Percentiles rank a stretch among this genome's conserved stretches.
phyloP scores from a whole-genome alignment of 2,888 invertebrate species.

The Dynastes hyllus region DNA sequence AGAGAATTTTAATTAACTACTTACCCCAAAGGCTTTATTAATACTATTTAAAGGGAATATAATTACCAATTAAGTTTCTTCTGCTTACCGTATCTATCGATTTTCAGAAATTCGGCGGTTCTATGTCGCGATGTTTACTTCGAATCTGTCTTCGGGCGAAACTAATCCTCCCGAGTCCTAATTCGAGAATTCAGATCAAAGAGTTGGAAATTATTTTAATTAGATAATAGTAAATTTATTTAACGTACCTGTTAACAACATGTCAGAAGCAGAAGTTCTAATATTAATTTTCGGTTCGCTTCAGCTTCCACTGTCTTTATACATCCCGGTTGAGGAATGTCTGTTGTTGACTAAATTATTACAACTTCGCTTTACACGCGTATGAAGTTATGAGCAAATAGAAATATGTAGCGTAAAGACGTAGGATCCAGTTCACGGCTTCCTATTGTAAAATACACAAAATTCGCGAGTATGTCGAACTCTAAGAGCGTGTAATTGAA shows the following conservation, averaged over 20 bases:
- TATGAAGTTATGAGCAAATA: constrained; percentile 17
- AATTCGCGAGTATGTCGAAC: background rate
- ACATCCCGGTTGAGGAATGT: constrained; percentile 35
- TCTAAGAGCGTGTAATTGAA: background rate
- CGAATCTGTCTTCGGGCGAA: background rate
- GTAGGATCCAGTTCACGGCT: background rate
- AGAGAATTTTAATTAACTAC: constrained; percentile 3
- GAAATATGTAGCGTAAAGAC: background rate
- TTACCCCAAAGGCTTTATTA: constrained; percentile 5
- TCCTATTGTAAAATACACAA: background rate
- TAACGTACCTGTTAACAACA: constrained; percentile 37
- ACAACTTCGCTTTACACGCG: constrained; percentile 30
- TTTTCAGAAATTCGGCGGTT: constrained; percentile 13
- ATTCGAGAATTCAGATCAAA: constrained; percentile 37
- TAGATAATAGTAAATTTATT: constrained; percentile 45
- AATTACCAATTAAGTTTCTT: constrained; percentile 19
- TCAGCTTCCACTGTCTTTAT: constrained; percentile 34
- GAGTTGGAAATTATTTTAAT: constrained; percentile 45
- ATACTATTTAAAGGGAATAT: background rate
- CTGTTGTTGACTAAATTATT: constrained; percentile 46
- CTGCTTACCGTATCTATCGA: background rate
- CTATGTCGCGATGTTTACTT: constrained; percentile 18
- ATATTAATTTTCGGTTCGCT: constrained; percentile 41
- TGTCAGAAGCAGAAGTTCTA: constrained; percentile 42
- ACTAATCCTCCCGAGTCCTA: constrained; percentile 12